phyloP scores from a whole-genome alignment of 2,797 vertebrate genomes.

The Netta rufina region DNA sequence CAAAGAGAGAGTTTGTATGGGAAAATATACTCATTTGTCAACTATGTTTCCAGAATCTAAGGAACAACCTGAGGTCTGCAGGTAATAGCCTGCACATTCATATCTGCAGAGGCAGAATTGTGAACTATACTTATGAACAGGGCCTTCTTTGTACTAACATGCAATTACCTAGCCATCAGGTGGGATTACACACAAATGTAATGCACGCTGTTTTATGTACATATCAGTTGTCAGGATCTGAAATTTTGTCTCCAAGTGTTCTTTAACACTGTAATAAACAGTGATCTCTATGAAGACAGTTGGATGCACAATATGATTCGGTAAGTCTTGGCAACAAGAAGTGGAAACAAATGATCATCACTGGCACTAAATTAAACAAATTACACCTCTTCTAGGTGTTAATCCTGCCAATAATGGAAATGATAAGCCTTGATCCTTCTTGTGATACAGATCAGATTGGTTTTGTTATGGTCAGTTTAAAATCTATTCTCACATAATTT shows the following conservation, averaged over 20 bases:
- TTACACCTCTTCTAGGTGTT: not conserved
- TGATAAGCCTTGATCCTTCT: not conserved
- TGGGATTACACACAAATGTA: not conserved
- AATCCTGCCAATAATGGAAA: not conserved
- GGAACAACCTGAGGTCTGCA: not conserved
- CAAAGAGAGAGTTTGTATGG: not conserved
- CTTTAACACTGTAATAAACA: not conserved
- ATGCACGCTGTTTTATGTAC: not conserved
- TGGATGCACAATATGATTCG: not conserved
- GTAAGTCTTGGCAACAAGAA: not conserved
- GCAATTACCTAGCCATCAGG: not conserved
- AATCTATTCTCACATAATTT: not conserved
- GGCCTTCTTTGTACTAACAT: not conserved
- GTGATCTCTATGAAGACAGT: not conserved
- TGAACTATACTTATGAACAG: not conserved
- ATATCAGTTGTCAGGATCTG: not conserved
- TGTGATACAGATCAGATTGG: not conserved
- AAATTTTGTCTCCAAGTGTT: not conserved
- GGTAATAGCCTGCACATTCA: not conserved
- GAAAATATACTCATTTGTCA: not conserved
- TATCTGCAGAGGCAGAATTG: not conserved
- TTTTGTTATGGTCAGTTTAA: not conserved
- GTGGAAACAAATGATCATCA: not conserved
- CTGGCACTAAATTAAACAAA: conserved; percentile 11
- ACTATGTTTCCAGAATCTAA: not conserved